Percentiles rank a stretch among this genome's conserved stretches.
Conservation (phyloP, 92 coral and sea anemone genomes). For the Zoanthus solanderi region DNA sequence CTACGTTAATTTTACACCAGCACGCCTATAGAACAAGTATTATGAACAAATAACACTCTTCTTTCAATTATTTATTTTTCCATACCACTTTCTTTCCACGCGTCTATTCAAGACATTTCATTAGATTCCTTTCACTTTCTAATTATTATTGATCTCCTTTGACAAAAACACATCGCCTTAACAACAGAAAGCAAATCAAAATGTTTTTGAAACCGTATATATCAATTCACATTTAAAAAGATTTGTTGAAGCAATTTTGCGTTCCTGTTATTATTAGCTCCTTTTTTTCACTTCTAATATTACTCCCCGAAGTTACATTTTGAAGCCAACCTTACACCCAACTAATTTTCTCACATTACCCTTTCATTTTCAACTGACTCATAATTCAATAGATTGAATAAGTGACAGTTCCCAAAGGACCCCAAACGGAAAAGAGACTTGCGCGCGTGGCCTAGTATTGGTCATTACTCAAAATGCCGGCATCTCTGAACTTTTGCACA, state of each 20-base stretch:
- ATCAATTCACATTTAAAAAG: too few species aligned
- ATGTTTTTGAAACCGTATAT: too few species aligned
- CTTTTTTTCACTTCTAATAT: slow-evolving; percentile 24
- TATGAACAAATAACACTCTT: neutral
- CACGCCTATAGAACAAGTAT: neutral
- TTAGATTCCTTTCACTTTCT: neutral
- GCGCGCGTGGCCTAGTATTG: too few species aligned
- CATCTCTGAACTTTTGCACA: too few species aligned
- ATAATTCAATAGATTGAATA: slow-evolving; percentile 33
- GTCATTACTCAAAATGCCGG: too few species aligned
- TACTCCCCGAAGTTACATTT: slow-evolving; percentile 31
- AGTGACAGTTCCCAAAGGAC: neutral
- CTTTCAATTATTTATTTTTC: slow-evolving; percentile 38
- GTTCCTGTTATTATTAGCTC: neutral
- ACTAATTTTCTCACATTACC: slow-evolving; percentile 10
- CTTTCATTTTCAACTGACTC: slow-evolving; percentile 5
- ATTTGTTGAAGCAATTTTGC: too few species aligned
- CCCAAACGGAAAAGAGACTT: too few species aligned
- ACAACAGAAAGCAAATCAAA: too few species aligned
- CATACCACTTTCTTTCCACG: slow-evolving; percentile 37
- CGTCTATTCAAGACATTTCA: slow-evolving; percentile 20
- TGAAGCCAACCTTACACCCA: slow-evolving; percentile 36
- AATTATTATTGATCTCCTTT: too few species aligned
- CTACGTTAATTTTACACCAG: neutral
- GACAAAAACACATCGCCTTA: too few species aligned